Evolutionary conservation across 2,113 vertebrate species (phyloP).

Genomic region (Lipotes vexillifer): DNA sequence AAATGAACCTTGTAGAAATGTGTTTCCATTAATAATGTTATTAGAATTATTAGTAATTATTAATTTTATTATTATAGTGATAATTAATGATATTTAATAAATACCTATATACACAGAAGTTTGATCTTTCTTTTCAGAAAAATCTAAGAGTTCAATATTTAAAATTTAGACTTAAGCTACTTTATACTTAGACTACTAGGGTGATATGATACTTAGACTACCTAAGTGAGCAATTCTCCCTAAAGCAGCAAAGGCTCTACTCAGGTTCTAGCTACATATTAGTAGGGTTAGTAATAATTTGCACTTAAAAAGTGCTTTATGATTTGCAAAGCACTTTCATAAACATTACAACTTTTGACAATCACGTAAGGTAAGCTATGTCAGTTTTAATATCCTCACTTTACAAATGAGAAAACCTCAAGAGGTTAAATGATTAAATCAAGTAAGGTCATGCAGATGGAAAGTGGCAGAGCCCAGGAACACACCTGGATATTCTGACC

Average conservation of each 20-base stretch:
- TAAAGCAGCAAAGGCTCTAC: not conserved
- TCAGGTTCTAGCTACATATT: not conserved
- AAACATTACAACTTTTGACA: not conserved
- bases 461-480: not conserved
- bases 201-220: slow-evolving; percentile 14
- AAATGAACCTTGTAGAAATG: slow-evolving; percentile 2
- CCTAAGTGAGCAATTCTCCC: slow-evolving; percentile 19
- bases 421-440: not conserved
- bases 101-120: not conserved
- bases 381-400: slow-evolving; percentile 16
- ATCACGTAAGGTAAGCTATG: not conserved
- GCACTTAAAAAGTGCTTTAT: not conserved
- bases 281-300: not conserved
- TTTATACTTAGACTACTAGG: not conserved
- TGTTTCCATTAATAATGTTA: slow-evolving; percentile 24
- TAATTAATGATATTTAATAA: slow-evolving; percentile 17
- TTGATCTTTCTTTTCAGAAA: slow-evolving; percentile 25
- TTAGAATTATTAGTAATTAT: not conserved
- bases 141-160: not conserved
- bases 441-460: not conserved
- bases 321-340: not conserved
- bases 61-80: not conserved
- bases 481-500: not conserved
- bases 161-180: not conserved
- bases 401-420: slow-evolving; percentile 15